Base-by-base conservation (phyloP, 2,113 vertebrate species). In the Larimichthys crocea region DNA sequence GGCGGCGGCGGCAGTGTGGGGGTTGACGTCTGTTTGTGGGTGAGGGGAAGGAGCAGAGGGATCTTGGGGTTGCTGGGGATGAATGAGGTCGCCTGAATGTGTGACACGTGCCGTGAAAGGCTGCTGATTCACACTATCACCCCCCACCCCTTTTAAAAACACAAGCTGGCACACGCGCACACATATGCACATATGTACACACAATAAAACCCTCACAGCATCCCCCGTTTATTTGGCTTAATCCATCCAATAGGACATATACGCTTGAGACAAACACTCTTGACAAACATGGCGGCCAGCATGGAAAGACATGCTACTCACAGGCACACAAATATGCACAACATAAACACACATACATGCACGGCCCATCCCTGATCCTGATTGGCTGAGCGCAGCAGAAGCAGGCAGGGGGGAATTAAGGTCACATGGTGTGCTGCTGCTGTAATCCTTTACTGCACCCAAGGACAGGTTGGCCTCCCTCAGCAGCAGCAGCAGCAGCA, bases 361-460 rank as follows among this genome's bases (percentile, higher is more conserved):
- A 48, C 35, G 9, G 64, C 14, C 88, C 77, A 74, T 85, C 55
- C 83, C 86, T 82, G 81, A 86, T 90, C 84, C 85, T 92, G 94
- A 91, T 94, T 90, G 92, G 29, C 7, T 90, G 79, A 83, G 86
- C 15, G 46, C 50, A 70, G 73, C 60, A 88, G 75, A 83, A 85
- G 86, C 87, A 73, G 67, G 86, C 83, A 84, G 77, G 86, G 89
- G 88, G 82, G 86, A 88, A 94, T 94, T 92, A 93, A 92, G 94
- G 94, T 94, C 93, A 94, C 91, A 91, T 92, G 92, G 89, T 89
- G 80, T 65, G 79, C 29, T 86, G 79, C 84, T 82, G 82, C 80
- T 92, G 86, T 93, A 92, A 94, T 93, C 90, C 89, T 85, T 92
- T 88, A 88, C 86, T 85, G 88, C 85, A 91, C 84, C 76, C 91